A percentile compares a stretch with the other conserved stretches of the same genome.
Evolutionary conservation across 1,140 invertebrate species (phyloP).

Genomic region (Caenorhabditis elegans): WBcel235 BX284602.5:11313001-11313500

Average conservation of each 20-base stretch:
- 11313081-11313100: too few species aligned
- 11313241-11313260: constrained; percentile 27
- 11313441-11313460: background rate
- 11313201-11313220: constrained; percentile 20
- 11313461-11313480: background rate
- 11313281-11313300: background rate
- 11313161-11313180: background rate
- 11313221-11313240: constrained; percentile 7
- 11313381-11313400: background rate
- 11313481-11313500: background rate
- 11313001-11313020: too few species aligned
- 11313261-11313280: background rate
- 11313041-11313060: too few species aligned
- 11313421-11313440: constrained; percentile 10
- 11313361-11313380: too few species aligned
- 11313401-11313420: background rate
- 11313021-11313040: too few species aligned
- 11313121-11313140: too few species aligned
- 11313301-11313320: too few species aligned
- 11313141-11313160: too few species aligned
- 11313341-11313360: too few species aligned
- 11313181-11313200: background rate
- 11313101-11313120: too few species aligned
- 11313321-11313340: too few species aligned
- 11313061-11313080: too few species aligned